Percentiles rank a stretch among this genome's conserved stretches.
These are phyloP conservation scores for Enteromius viviparus DNA, from an alignment of 2,797 vertebrate genomes.

Conservation along the genomic window DNA sequence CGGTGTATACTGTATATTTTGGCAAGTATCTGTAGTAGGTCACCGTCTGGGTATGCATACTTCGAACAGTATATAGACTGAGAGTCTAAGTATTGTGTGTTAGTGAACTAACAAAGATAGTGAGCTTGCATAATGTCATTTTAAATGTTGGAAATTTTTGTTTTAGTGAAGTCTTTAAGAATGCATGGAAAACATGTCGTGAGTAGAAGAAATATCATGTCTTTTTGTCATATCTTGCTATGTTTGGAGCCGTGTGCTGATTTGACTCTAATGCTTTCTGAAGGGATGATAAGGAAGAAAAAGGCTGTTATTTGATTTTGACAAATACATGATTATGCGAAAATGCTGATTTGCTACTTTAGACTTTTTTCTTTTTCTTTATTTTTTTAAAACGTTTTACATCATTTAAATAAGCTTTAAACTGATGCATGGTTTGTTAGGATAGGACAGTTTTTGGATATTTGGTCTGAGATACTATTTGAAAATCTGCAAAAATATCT, in stretches of 20 bases:
- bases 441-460: too few species aligned
- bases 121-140: not conserved
- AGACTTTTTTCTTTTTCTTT: not conserved
- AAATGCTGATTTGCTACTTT: not conserved
- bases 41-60: not conserved
- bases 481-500: too few species aligned
- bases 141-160: not conserved
- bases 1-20: not conserved
- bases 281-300: not conserved
- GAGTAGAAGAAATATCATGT: not conserved
- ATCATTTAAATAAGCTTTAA: too few species aligned
- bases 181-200: not conserved
- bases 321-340: not conserved
- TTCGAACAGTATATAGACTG: not conserved
- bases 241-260: not conserved
- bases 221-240: not conserved
- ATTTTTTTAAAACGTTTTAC: too few species aligned
- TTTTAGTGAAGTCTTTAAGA: not conserved
- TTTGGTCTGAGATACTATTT: too few species aligned
- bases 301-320: not conserved
- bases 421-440: too few species aligned
- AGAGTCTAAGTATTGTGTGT: too few species aligned
- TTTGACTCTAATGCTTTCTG: not conserved
- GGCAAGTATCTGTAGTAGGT: not conserved
- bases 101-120: not conserved